phyloP scores from a whole-genome alignment of 2,797 vertebrate genomes.

The Acropternis orthonyx region DNA sequence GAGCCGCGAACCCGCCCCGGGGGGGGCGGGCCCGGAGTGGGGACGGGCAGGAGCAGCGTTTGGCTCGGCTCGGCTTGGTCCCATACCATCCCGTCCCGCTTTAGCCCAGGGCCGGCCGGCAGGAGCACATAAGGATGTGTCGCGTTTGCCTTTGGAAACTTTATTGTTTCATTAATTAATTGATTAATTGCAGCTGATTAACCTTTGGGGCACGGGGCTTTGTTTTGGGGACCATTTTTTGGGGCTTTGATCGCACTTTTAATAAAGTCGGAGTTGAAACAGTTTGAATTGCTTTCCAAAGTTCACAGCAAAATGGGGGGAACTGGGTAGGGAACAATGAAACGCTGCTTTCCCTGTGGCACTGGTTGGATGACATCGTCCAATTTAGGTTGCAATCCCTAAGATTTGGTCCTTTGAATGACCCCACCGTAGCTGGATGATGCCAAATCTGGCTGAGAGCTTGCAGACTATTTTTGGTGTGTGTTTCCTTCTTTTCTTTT shows the following conservation, averaged over 20 bases:
- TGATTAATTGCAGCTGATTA: background rate
- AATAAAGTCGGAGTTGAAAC: background rate
- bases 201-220: background rate
- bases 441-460: background rate
- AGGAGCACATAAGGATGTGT: fast-evolving
- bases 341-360: background rate
- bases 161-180: fast-evolving
- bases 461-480: background rate
- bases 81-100: too few species aligned
- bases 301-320: background rate
- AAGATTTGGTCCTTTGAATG: background rate
- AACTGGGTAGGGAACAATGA: background rate
- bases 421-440: fast-evolving
- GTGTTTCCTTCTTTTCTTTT: background rate
- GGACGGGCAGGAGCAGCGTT: background rate
- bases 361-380: fast-evolving
- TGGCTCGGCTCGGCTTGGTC: too few species aligned
- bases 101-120: too few species aligned
- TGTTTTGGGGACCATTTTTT: background rate
- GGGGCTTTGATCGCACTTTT: background rate
- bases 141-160: background rate
- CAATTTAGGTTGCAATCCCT: background rate
- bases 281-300: background rate
- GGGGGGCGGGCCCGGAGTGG: background rate
- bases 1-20: background rate